Evolutionary conservation across 2,888 invertebrate species (phyloP), one percentile per base, ranked within the genome.

Genomic region (Chamaedrilus cognettii): DNA sequence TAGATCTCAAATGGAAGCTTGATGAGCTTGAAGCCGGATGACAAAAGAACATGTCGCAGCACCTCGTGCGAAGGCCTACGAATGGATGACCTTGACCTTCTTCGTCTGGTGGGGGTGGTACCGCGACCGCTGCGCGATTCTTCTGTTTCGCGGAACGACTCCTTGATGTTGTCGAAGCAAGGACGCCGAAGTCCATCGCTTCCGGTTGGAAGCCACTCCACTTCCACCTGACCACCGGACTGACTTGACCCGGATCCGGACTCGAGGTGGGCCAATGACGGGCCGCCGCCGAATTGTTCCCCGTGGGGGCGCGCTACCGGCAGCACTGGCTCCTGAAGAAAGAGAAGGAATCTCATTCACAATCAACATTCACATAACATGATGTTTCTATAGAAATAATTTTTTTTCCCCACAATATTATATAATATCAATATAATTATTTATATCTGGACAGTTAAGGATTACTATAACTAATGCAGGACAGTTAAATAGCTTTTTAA

Each of bases 101-200:
- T 65, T 26, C 50, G 31, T 30, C 30, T 50, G 19, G 31, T 26
- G 23, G 23, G 56, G 2, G n/a, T 33, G n/a, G 15, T 52, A 34
- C 58, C n/a, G 3, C 15, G 19, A 31, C 26, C 33, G 30, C 3
- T 28, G n/a, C 55, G 19, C 19, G 56, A 33, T 19, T 72, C 69
- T 19, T 72, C 70, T 3, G 49, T 52, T n/a, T 69, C 69, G 5
- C 56, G 51, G 42, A 70, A 63, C 5, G 67, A 60, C 35, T 68
- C 66, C 42, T 72, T 72, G 32, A 73, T 51, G 62, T 73, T 72
- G 60, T 73, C 73, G 56, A 73, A 73, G 59, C 69, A 70, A 11
- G 73, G 73, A 55, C 61, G 67, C 30, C 52, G 49, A 19, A 32
- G 50, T 2, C 69, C 68, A 19, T 62, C 63, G 1, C 68, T 69